phyloP scores from a whole-genome alignment of 1,140 invertebrate genomes.

The Hyles euphorbiae region DNA sequence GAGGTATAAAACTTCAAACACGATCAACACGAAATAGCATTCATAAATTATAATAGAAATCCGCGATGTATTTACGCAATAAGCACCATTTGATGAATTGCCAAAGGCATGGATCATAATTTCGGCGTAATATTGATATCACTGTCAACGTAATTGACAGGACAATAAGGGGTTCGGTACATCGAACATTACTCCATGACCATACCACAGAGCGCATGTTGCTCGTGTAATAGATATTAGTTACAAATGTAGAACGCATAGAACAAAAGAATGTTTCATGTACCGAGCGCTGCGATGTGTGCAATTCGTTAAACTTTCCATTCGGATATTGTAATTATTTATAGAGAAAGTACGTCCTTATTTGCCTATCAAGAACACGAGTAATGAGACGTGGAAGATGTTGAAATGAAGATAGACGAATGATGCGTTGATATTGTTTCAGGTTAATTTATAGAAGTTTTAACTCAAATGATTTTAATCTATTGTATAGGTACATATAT shows the following conservation, averaged over 20 bases:
- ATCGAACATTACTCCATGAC: constrained; percentile 15
- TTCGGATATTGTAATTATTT: constrained; percentile 1
- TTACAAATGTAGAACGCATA: constrained; percentile 7
- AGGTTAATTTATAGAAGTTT: no score
- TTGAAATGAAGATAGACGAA: no score
- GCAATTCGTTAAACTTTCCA: constrained; percentile 3
- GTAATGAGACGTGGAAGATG: no score
- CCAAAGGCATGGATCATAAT: constrained; percentile 13
- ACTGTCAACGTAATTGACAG: constrained; percentile 27
- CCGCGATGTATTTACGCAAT: no score
- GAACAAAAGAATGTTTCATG: constrained; percentile 17
- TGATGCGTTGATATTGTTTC: no score
- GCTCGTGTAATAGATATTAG: constrained; percentile 25
- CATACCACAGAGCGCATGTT: constrained; percentile 15
- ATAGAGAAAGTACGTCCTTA: no score
- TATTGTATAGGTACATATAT: no score
- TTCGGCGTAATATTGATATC: constrained; percentile 28
- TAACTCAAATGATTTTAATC: no score
- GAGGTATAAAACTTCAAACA: no score
- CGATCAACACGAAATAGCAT: no score
- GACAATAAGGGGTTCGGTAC: constrained; percentile 26
- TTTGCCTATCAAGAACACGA: no score
- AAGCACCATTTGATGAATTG: constrained; percentile 20
- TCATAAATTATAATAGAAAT: no score
- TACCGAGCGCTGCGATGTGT: not conserved